Percentiles rank a stretch among this genome's conserved stretches.
Conservation (phyloP, 2,797 vertebrate genomes). For the Danio tinwini region DNA sequence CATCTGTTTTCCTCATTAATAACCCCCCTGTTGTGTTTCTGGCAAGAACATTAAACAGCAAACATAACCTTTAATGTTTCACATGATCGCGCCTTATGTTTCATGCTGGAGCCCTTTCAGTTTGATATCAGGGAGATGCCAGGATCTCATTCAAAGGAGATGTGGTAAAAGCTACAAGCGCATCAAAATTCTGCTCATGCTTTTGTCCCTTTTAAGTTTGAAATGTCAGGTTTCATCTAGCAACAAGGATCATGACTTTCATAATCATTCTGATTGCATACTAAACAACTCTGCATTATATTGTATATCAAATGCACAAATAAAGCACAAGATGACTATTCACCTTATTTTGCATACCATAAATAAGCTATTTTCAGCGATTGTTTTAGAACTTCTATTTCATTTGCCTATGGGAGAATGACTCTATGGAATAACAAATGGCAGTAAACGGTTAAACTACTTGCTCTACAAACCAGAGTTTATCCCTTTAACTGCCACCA, state of each 20-base stretch:
- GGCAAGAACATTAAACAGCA: conserved; percentile 6
- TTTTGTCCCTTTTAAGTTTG: conserved; percentile 27
- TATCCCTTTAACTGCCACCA: too few relatives aligned
- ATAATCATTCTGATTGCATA: too few relatives aligned
- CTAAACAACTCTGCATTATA: too few relatives aligned
- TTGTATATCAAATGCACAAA: too few relatives aligned
- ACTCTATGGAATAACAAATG: too few relatives aligned
- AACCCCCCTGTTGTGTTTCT: not conserved
- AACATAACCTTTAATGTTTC: not conserved
- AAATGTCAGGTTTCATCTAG: not conserved
- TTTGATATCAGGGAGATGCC: conserved; percentile 29
- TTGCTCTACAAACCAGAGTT: too few relatives aligned
- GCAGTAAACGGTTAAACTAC: too few relatives aligned
- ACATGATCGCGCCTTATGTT: not conserved
- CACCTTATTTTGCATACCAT: too few relatives aligned
- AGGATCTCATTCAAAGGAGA: not conserved
- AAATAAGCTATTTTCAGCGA: too few relatives aligned
- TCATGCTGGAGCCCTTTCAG: not conserved
- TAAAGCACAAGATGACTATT: too few relatives aligned
- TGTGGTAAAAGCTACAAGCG: conserved; percentile 1
- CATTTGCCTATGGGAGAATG: too few relatives aligned
- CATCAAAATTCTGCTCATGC: not conserved
- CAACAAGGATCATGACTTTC: not conserved
- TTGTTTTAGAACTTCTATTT: too few relatives aligned
- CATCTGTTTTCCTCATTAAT: not conserved